phyloP scores from a whole-genome alignment of 2,113 vertebrate species.

The Pagrus major region DNA sequence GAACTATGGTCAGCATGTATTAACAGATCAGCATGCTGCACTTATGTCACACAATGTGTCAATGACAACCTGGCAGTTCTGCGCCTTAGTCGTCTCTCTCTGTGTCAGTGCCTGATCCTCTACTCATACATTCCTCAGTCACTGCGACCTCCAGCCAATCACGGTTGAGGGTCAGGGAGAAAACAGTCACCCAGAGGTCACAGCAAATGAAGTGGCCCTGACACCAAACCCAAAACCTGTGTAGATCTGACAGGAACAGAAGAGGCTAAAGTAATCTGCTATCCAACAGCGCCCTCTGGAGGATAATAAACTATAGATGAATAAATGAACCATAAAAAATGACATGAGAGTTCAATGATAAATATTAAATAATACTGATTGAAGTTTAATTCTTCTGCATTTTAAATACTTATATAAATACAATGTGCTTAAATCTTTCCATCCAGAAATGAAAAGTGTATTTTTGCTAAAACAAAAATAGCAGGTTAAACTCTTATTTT shows the following conservation, averaged over 20 bases:
- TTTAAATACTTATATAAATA: too few relatives aligned
- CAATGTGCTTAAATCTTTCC: neutral
- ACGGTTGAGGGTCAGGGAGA: neutral
- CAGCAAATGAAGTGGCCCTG: conserved; percentile 62
- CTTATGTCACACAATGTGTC: neutral
- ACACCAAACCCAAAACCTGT: conserved; percentile 50
- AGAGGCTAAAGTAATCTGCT: neutral
- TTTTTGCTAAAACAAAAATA: neutral
- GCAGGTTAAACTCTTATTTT: neutral
- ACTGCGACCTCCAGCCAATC: conserved; percentile 60
- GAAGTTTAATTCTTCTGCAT: too few relatives aligned
- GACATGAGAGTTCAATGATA: neutral
- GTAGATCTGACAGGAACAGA: conserved; percentile 23
- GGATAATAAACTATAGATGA: neutral
- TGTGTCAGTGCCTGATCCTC: conserved; percentile 64
- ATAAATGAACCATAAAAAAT: neutral
- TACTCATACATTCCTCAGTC: conserved; percentile 62
- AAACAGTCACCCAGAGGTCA: conserved; percentile 52
- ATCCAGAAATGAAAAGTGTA: neutral
- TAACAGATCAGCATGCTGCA: neutral
- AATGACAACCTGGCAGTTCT: conserved; percentile 29
- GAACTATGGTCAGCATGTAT: neutral
- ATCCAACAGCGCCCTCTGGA: conserved; percentile 44
- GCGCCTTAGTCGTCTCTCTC: conserved; percentile 55
- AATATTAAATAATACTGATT: too few relatives aligned